Base-by-base conservation (phyloP, 2,797 vertebrate genomes). In the Ciconia nigra region DNA sequence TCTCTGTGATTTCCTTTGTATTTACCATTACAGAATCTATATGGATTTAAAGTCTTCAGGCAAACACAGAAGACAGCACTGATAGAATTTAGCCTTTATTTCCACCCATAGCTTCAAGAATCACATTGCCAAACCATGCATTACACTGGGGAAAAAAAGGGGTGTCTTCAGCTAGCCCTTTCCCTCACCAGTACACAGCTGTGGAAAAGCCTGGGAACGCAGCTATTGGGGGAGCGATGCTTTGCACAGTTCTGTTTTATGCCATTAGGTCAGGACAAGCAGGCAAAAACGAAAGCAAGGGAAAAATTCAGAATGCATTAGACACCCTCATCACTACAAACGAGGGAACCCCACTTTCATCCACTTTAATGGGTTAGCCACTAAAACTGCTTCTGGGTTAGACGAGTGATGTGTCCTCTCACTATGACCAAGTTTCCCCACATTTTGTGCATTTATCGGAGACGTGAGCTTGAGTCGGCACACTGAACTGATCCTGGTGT, bases 81-180 rank as follows among this genome's bases (percentile, higher is more conserved):
- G 57, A 65, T 25, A 83, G 83, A 86, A 88, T 44, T 19, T 51
- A 83, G 39, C 33, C 35, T 87, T 46, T 71, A 66, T 49, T 95
- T 91, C 55, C 80, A 35, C n/a, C 46, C 20, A 17, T 7, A 74
- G 37, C 5, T 84, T 72, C 10, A 69, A 47, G 37, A 88, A 59
- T 58, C 29, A 37, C 8, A 9, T 2, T 69, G 70, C 33, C 26
- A 93, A 89, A 52, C 18, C 9, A 42, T 22, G 21, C 20, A 15
- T 73, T 51, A 41, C 12, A 63, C 1, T 25, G 26, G 11, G 12
- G 5, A 3, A 20, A 28, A 78, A 67, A 44, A 22, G 3, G 2
- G 78, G 24, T 3, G 6, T 58, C 42, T 88, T 67, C 69, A 73
- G 17, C 11, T 47, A 74, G 12, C 12, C 39, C 31, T 10, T 52